These are phyloP conservation scores for Miichthys miiuy DNA, from an alignment of 2,797 vertebrate genomes.

Conservation along the genomic window DNA sequence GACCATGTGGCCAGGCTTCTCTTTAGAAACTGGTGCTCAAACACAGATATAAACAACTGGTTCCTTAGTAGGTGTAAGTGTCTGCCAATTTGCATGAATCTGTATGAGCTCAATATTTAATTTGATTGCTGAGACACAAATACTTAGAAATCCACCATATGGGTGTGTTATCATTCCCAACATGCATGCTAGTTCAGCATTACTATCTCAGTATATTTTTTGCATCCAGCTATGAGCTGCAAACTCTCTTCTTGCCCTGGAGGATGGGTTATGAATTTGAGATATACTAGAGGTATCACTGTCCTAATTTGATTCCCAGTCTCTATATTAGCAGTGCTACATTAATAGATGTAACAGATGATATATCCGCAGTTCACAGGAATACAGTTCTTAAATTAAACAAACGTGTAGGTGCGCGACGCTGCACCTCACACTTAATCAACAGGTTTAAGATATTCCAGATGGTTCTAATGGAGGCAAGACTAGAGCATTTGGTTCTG, in stretches of 20 bases:
- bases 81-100: background rate
- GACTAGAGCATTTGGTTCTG: conserved; percentile 41
- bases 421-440: conserved; percentile 51
- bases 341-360: conserved; percentile 60
- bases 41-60: background rate
- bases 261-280: conserved; percentile 19
- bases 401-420: conserved; percentile 18
- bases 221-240: background rate
- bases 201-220: background rate
- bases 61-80: background rate
- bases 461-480: conserved; percentile 47
- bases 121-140: background rate
- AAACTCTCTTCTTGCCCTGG: conserved; percentile 6
- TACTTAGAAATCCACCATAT: background rate
- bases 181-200: background rate
- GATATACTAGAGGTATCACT: conserved; percentile 36
- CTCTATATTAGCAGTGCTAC: conserved; percentile 38
- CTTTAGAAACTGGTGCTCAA: background rate
- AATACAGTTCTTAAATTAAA: conserved; percentile 40
- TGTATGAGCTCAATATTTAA: background rate
- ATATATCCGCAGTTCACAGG: conserved; percentile 14
- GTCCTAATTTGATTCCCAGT: conserved; percentile 48
- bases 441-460: conserved; percentile 69
- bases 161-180: background rate
- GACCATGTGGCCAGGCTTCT: background rate